These are phyloP conservation scores for Plodia interpunctella DNA, from an alignment of 1,140 invertebrate genomes.

Conservation along the genomic window DNA sequence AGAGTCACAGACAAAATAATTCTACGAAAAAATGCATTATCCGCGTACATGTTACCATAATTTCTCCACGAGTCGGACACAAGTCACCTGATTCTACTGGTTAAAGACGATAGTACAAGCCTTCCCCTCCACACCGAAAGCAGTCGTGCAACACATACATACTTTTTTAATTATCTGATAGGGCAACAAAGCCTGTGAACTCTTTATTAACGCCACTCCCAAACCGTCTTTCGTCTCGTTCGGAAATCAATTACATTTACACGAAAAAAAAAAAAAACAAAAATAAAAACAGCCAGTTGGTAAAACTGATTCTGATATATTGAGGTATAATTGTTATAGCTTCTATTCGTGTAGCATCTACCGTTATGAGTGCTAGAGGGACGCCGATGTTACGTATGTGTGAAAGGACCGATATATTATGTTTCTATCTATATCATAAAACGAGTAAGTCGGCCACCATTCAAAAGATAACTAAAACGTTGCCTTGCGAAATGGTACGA, in stretches of 20 bases:
- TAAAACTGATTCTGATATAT: constrained; percentile 24
- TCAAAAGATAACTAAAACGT: constrained; percentile 47
- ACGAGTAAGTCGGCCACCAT: constrained; percentile 28
- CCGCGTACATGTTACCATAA: background rate
- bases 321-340: constrained; percentile 25
- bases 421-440: constrained; percentile 22
- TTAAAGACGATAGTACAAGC: background rate
- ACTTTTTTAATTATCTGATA: constrained; percentile 13
- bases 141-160: constrained; percentile 14
- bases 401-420: constrained; percentile 3
- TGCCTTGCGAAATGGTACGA: constrained; percentile 39
- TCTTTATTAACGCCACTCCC: constrained; percentile 22
- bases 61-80: background rate
- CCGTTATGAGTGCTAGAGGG: background rate
- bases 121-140: constrained; percentile 7
- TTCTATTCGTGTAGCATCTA: constrained; percentile 29
- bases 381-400: constrained; percentile 1
- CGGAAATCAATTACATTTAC: constrained; percentile 41
- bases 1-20: background rate
- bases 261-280: constrained; percentile 14
- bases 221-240: constrained; percentile 19
- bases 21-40: background rate
- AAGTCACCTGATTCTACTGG: background rate
- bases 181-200: constrained; percentile 18
- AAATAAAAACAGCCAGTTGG: constrained; percentile 30